Base-by-base conservation (phyloP, 2,797 vertebrate genomes). In the Smutsia gigantea region DNA sequence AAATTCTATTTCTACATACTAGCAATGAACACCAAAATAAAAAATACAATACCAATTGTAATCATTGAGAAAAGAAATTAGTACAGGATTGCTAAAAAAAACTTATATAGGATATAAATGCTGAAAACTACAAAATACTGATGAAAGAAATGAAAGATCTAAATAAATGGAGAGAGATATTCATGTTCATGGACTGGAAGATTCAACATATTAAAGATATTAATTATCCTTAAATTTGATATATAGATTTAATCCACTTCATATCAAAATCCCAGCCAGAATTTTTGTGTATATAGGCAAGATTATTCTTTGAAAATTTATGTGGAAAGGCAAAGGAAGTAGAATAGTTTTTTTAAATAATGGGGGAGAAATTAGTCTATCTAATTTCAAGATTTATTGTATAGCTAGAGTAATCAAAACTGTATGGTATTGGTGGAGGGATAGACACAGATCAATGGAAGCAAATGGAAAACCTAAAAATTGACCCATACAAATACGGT, bases 401-500 rank as follows among this genome's bases (percentile, higher is more conserved):
- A 9, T 42, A 83, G 13, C 11, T 91, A 83, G 15, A 34, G 34
- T 74, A 94, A 86, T 75, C 61, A 89, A 92, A 95, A 93, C 55
- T 61, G 19, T 78, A 4, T n/a, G 11, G 11, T 87, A 31, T 57
- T 81, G 37, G 25, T 53, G 0, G 46, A 87, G 12, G 18, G 34
- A 64, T 2, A 79, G 10, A 90, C 23, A 74, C 4, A 92, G 18
- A 97, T 49, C 55, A 74, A 72, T 6, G 17, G 53, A 92, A 90
- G 25, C 79, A 4, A 87, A 66, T 12, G 68, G 21, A 90, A 93
- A 93, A 74, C 49, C 14, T 53, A 74, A 34, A 93, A 88, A 90
- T 7, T 90, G 9, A 63, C 4, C 14, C 46, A 82, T n/a, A 82
- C 18, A 49, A 82, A 81, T 61, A 71, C 46, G 82, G 4, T 4